Percentiles rank a stretch among this genome's conserved stretches.
phyloP scores from a whole-genome alignment of 2,797 vertebrate species.

The Valencia hispanica region DNA sequence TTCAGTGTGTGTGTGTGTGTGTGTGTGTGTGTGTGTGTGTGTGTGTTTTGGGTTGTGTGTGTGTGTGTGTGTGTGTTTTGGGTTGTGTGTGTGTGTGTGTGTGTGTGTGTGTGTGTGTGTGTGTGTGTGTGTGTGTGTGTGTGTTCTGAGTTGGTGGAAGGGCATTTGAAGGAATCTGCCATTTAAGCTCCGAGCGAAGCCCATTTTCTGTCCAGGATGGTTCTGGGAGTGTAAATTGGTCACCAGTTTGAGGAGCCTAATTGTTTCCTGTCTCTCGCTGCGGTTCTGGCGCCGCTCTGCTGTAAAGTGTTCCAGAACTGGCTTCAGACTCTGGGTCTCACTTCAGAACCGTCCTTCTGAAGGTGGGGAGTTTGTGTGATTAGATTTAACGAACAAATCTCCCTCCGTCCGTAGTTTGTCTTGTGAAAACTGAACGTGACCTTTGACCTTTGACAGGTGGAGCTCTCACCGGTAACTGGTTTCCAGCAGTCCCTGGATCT shows the following conservation, averaged over 20 bases:
- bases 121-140: slow-evolving; percentile 26
- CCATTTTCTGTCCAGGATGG: slow-evolving; percentile 37
- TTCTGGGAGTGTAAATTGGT: slow-evolving; percentile 51
- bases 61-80: slow-evolving; percentile 30
- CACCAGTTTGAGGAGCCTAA: slow-evolving; percentile 30
- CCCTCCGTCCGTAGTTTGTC: no score
- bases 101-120: slow-evolving; percentile 30
- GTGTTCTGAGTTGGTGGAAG: slow-evolving; percentile 46
- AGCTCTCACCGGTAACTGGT: no score
- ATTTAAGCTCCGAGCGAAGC: slow-evolving; percentile 46
- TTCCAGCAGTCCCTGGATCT: no score
- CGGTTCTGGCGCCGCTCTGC: neutral
- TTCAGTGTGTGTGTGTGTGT: neutral
- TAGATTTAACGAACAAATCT: no score
- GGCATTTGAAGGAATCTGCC: slow-evolving; percentile 68
- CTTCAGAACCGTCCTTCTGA: neutral
- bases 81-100: slow-evolving; percentile 22
- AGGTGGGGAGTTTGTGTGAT: neutral
- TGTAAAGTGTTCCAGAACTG: neutral
- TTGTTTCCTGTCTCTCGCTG: slow-evolving; percentile 40
- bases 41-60: slow-evolving; percentile 5
- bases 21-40: slow-evolving; percentile 36
- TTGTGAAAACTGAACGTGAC: no score
- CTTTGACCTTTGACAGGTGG: no score
- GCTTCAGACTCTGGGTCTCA: neutral